phyloP scores from a whole-genome alignment of 2,888 invertebrate genomes.

The Cephus sareptanus region DNA sequence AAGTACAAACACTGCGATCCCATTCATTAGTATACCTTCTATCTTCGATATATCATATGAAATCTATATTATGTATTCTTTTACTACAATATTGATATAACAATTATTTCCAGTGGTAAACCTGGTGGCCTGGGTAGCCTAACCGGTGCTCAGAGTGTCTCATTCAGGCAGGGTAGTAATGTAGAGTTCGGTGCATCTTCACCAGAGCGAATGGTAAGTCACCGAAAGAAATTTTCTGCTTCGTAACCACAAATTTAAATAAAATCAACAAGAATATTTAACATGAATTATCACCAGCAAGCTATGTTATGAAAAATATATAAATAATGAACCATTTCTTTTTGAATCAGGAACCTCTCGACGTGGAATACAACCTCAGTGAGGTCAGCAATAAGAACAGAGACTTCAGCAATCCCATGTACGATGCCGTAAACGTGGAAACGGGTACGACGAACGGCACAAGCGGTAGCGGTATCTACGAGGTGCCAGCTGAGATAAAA shows the following conservation, averaged over 20 bases:
- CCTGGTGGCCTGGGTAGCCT: constrained; percentile 82
- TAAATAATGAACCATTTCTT: constrained; percentile 1
- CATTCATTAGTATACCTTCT: background rate
- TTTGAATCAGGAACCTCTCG: constrained; percentile 72
- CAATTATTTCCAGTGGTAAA: constrained; percentile 75
- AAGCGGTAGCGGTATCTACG: constrained; percentile 79
- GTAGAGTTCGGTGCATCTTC: constrained; percentile 82
- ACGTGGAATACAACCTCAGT: constrained; percentile 83
- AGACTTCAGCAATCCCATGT: constrained; percentile 98
- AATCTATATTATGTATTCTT: constrained; percentile 5
- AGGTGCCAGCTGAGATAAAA: constrained; percentile 82
- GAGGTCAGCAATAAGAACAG: constrained; percentile 82
- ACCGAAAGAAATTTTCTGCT: background rate
- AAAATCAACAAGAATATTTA: background rate
- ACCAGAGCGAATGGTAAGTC: constrained; percentile 64
- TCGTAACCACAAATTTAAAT: background rate
- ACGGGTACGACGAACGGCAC: constrained; percentile 72
- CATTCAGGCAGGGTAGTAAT: constrained; percentile 93
- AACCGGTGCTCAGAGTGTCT: constrained; percentile 89
- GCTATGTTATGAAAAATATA: background rate
- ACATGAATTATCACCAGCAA: background rate
- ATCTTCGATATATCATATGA: background rate
- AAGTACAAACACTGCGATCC: constrained; percentile 66
- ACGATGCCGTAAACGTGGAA: constrained; percentile 86
- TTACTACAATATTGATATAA: background rate